Base-by-base conservation (phyloP, 2,888 invertebrate species). In the Apotomis turbidana region DNA sequence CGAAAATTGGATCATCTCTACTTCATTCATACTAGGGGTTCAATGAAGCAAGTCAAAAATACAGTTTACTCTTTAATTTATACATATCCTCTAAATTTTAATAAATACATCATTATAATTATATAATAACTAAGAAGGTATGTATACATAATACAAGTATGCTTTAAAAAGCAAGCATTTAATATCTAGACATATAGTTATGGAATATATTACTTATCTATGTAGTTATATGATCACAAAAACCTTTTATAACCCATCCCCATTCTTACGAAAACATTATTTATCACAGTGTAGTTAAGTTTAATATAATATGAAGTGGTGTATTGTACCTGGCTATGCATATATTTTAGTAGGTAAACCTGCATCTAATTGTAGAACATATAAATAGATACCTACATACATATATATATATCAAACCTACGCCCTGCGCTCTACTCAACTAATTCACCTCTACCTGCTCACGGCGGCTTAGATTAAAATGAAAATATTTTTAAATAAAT, bases 111-210 rank as follows among this genome's bases (percentile, higher is more conserved):
- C 27, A 44, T 3, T 44, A 58, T 36, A 58, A 36, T 36, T 58
- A 58, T 12, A 58, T 5, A n/a, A n/a, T n/a, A n/a, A 38, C 38
- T 10, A 58, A 5, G 6, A 6, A 55, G 8, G 57, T 38, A 59
- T 59, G 59, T 59, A 41, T 41, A 41, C 41, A 6, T 59, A 59
- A 38, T 59, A 59, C 41, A 41, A 41, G n/a, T 41, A 41, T 59
- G 38, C 13, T 13, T 59, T 8, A 41, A 59, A 57, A 41, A 59
- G 38, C 59, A 6, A 41, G 38, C 27, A 44, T 59, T 59, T 59
- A 6, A 44, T 6, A 41, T 10, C n/a, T 59, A 13, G 41, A 59
- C 27, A 38, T 12, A 49, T 9, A 49, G 5, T 41, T 5, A 41
- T 41, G 27, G 27, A 41, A 41, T 6, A 41, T 6, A 41, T 5